phyloP scores from a whole-genome alignment of 1,140 invertebrate species.

The Drosophila cardini region DNA sequence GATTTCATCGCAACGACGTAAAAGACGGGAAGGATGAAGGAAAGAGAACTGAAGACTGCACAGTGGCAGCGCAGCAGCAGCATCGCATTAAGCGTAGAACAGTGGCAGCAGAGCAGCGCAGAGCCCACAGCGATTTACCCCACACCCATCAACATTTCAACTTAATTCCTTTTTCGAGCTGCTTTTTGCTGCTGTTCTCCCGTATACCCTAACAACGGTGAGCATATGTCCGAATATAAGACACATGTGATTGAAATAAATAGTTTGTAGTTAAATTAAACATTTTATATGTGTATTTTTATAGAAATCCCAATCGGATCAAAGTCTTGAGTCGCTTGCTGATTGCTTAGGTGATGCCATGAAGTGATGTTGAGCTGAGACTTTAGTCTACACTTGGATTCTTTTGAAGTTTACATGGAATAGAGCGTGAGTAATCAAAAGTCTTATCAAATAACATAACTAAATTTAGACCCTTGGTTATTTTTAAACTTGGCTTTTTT shows the following conservation, averaged over 20 bases:
- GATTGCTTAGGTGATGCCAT: slow-evolving; percentile 74
- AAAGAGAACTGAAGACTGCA: neutral
- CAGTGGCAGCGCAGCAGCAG: slow-evolving; percentile 23
- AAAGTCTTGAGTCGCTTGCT: slow-evolving; percentile 58
- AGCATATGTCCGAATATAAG: neutral
- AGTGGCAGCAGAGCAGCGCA: slow-evolving; percentile 70
- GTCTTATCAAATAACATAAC: too few species aligned
- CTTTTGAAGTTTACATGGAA: too few species aligned
- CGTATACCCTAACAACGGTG: slow-evolving; percentile 26
- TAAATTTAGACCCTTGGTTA: too few species aligned
- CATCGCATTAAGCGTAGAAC: slow-evolving; percentile 82
- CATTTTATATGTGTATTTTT: too few species aligned
- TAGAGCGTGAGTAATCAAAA: too few species aligned
- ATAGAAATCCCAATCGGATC: slow-evolving; percentile 7
- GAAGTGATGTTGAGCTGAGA: too few species aligned
- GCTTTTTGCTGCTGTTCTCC: slow-evolving; percentile 37
- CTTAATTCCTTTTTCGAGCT: slow-evolving; percentile 76
- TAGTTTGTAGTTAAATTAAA: too few species aligned
- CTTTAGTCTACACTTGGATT: too few species aligned
- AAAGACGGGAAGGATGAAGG: neutral
- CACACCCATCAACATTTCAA: slow-evolving; percentile 75
- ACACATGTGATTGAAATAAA: neutral
- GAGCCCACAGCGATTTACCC: slow-evolving; percentile 79
- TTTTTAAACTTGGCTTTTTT: too few species aligned
- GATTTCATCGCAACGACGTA: slow-evolving; percentile 69